A percentile compares a stretch with the other conserved stretches of the same genome.
These are phyloP conservation scores for Cynocephalus volans DNA, from an alignment of 2,113 vertebrate species.

Conservation along the genomic window DNA sequence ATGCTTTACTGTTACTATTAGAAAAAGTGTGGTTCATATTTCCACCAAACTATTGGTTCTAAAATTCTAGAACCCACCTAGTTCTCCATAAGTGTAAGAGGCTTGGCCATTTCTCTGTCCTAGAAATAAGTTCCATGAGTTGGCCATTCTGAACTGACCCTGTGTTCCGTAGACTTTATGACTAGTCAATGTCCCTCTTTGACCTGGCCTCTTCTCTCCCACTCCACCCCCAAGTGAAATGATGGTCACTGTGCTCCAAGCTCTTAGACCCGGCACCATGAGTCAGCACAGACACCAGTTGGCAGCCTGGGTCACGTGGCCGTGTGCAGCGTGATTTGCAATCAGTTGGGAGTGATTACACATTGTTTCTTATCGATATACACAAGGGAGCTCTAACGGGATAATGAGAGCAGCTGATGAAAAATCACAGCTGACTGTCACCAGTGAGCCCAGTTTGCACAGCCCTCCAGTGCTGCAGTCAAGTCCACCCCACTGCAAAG, in stretches of 20 bases:
- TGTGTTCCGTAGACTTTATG: neutral
- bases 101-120: neutral
- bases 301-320: slow-evolving; percentile 83
- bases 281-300: slow-evolving; percentile 47
- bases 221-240: neutral
- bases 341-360: slow-evolving; percentile 92
- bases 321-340: slow-evolving; percentile 88
- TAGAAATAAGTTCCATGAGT: neutral
- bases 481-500: slow-evolving; percentile 83
- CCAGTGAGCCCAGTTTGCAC: slow-evolving; percentile 80
- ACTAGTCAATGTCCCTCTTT: neutral
- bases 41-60: neutral
- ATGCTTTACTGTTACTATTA: too few relatives aligned
- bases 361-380: slow-evolving; percentile 91
- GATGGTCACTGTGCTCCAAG: neutral
- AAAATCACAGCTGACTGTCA: slow-evolving; percentile 91
- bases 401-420: slow-evolving; percentile 93
- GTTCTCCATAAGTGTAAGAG: neutral
- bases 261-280: neutral
- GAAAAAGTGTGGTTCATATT: neutral
- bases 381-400: slow-evolving; percentile 90
- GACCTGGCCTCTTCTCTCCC: neutral
- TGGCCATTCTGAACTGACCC: neutral
- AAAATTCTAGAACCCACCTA: neutral
- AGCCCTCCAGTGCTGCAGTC: slow-evolving; percentile 82